These are phyloP conservation scores for Falcunculus frontatus DNA, from an alignment of 2,113 vertebrate genomes.

Conservation along the genomic window DNA sequence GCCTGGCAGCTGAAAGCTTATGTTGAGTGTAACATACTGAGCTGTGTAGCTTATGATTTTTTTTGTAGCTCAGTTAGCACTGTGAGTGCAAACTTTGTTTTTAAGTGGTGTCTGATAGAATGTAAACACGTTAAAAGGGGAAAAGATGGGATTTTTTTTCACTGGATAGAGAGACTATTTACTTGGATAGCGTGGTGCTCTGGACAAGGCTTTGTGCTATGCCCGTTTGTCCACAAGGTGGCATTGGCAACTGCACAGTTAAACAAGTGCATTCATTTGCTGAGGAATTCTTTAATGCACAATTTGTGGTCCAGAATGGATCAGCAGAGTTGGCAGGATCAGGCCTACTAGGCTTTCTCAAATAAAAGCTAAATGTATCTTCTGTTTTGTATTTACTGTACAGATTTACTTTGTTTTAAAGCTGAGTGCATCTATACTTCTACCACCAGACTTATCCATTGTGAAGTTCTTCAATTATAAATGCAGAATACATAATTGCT, in stretches of 20 bases:
- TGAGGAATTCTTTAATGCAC: neutral
- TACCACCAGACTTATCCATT: neutral
- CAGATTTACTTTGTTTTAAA: neutral
- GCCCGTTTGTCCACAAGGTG: constrained; percentile 47
- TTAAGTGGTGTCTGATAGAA: neutral
- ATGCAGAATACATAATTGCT: neutral
- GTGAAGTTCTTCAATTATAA: neutral
- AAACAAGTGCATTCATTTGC: neutral
- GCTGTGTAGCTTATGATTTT: neutral
- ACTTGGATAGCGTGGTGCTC: neutral
- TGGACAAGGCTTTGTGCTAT: neutral
- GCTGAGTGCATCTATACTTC: neutral
- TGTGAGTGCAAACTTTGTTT: fast-evolving
- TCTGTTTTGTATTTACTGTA: neutral
- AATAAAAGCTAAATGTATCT: neutral
- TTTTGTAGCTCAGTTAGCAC: neutral
- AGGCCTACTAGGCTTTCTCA: neutral
- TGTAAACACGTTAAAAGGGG: neutral
- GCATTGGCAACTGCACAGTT: neutral
- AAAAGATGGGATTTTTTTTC: neutral
- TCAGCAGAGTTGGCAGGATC: neutral
- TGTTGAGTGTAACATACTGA: neutral
- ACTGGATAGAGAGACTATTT: neutral
- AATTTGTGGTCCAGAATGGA: neutral
- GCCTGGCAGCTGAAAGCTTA: neutral